Evolutionary conservation across 2,113 vertebrate species (phyloP).

Genomic region (Alces alces): DNA sequence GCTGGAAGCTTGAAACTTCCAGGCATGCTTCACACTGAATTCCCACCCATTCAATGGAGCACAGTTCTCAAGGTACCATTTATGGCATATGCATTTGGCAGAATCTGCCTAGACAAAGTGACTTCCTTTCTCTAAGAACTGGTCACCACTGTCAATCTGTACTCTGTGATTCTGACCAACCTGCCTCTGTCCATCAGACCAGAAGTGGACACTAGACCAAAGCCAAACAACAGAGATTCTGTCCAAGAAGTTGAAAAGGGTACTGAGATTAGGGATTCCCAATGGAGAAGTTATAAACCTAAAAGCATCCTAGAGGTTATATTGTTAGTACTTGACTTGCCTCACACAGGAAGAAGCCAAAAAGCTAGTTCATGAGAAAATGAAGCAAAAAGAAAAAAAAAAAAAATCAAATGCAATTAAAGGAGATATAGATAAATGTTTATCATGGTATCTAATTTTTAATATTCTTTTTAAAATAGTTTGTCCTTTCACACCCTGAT

Average conservation of each 20-base stretch:
- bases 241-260: not conserved
- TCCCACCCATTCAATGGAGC: not conserved
- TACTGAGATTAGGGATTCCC: not conserved
- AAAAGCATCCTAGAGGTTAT: not conserved
- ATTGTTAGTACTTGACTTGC: not conserved
- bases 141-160: not conserved
- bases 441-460: not conserved
- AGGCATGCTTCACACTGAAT: not conserved
- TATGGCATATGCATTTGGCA: not conserved
- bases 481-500: not conserved
- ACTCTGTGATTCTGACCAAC: not conserved
- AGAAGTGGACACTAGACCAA: not conserved
- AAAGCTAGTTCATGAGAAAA: not conserved
- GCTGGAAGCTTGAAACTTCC: not conserved
- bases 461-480: not conserved
- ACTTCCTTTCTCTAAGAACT: not conserved
- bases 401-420: not conserved
- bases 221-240: not conserved
- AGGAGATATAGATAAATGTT: not conserved
- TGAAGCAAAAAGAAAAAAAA: not conserved
- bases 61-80: not conserved
- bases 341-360: not conserved
- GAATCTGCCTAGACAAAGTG: not conserved
- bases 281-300: not conserved
- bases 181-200: not conserved